Evolutionary conservation across 1,140 invertebrate genomes (phyloP), one percentile per base, ranked within the genome.

Genomic region (Drosophila hydei): DNA sequence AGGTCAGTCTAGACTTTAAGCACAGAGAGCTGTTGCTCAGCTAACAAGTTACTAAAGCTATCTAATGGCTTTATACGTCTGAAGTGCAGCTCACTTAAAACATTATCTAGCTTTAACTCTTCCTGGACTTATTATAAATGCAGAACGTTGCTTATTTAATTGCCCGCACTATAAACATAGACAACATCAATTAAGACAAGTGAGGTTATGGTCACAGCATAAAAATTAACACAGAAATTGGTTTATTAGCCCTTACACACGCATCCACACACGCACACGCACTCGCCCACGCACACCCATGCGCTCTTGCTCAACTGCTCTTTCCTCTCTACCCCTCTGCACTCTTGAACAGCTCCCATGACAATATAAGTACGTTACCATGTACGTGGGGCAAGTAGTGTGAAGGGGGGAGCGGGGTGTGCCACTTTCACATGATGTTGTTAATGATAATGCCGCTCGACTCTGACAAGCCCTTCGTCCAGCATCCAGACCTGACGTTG

Each of bases 181-280:
- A 63, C 77, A 76, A 72, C 77, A 79, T 68, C 77, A 78, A 76
- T 64, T 80, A 72, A 56, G 68, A 43, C 77, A 72, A 67, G 67
- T 67, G 72, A 52, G 77, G 77, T 75, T 76, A 72, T 78, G 72
- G 77, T 76, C 77, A 68, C 60, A 59, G 77, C 77, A 75, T 76
- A 75, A 79, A 80, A 79, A 79, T 79, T 76, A 80, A 80, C 77
- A 79, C 77, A 63, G 77, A 79, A 80, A 79, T 79, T 75, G 77
- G 77, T 79, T 80, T 79, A 79, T 79, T 79, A 80, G 74, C 30
- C 52, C 42, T 12, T 14, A 12, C 19, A 25, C 48, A 4, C 48
- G 16, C 16, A 40, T n/a, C n/a, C 1, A 50, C 54, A 25, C 8
- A 14, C 54, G 19, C 9, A 56, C 19, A 16, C 9, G 11, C 52